A percentile compares a stretch with the other conserved stretches of the same genome.
Conservation (phyloP, 64 coral and sea anemone species). For the Pocillopora damicornis region DNA sequence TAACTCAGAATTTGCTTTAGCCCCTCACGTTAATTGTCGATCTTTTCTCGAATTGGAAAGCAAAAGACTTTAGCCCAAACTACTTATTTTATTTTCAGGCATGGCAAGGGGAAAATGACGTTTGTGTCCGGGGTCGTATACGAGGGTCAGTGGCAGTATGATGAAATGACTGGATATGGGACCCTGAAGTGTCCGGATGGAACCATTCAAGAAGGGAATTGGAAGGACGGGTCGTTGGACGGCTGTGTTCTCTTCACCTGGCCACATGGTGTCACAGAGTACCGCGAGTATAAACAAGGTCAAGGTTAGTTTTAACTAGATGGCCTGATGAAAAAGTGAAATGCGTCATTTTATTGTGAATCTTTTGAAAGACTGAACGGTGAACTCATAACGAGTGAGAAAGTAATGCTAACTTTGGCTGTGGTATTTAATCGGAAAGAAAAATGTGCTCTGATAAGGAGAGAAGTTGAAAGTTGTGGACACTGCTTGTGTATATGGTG, state of each 20-base stretch:
- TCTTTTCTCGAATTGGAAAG: too few relatives aligned
- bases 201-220: slow-evolving; percentile 50
- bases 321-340: neutral
- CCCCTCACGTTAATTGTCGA: too few relatives aligned
- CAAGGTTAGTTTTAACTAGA: slow-evolving; percentile 27
- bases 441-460: too few relatives aligned
- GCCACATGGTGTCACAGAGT: slow-evolving; percentile 59
- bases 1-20: too few relatives aligned
- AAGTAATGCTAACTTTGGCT: too few relatives aligned
- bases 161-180: slow-evolving; percentile 67
- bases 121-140: slow-evolving; percentile 62
- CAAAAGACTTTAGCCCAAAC: too few relatives aligned
- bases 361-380: too few relatives aligned
- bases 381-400: too few relatives aligned
- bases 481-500: too few relatives aligned
- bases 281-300: slow-evolving; percentile 47
- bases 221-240: slow-evolving; percentile 41
- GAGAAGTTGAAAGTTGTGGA: too few relatives aligned
- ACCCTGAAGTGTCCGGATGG: slow-evolving; percentile 68
- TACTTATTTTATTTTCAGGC: slow-evolving; percentile 1
- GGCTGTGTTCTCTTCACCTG: slow-evolving; percentile 71
- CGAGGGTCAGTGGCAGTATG: slow-evolving; percentile 76
- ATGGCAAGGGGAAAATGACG: slow-evolving; percentile 57
- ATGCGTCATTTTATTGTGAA: too few relatives aligned
- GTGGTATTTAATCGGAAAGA: too few relatives aligned